These are phyloP conservation scores for Apis cerana DNA, from an alignment of 1,140 invertebrate species.

Conservation along the genomic window DNA sequence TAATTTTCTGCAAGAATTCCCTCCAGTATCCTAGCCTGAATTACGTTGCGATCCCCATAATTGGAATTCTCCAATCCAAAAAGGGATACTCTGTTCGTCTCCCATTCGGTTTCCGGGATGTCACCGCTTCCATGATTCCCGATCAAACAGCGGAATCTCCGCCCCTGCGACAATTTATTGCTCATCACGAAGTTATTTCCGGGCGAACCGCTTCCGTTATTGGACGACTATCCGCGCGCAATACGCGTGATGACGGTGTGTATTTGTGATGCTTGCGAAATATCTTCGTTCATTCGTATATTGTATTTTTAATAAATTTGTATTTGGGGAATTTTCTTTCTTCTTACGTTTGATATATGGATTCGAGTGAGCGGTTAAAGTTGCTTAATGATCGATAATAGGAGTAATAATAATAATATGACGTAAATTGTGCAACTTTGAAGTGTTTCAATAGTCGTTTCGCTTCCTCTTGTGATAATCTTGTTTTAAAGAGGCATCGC, in stretches of 20 bases:
- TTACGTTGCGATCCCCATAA: background rate
- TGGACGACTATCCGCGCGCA: background rate
- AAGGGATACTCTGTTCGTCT: slow-evolving; percentile 15
- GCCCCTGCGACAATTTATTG: background rate
- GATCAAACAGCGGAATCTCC: background rate
- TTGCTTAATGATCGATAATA: no score
- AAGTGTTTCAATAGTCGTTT: no score
- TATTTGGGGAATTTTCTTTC: no score
- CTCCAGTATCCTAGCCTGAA: background rate
- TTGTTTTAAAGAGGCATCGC: no score
- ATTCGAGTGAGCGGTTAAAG: no score
- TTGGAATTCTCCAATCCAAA: slow-evolving; percentile 22
- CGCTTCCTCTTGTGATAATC: no score
- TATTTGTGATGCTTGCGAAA: background rate
- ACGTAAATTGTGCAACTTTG: no score
- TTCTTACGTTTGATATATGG: no score
- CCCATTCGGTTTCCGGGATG: background rate
- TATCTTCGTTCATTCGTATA: background rate
- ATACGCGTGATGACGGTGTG: no score
- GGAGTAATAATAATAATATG: no score
- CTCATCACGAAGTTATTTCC: background rate
- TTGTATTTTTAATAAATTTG: no score
- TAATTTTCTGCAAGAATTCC: slow-evolving; percentile 20
- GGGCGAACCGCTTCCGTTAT: background rate
- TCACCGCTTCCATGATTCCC: slow-evolving; percentile 5